Evolutionary conservation across 2,888 invertebrate species (phyloP), one percentile per base, ranked within the genome.

Genomic region (Thereva unica): DNA sequence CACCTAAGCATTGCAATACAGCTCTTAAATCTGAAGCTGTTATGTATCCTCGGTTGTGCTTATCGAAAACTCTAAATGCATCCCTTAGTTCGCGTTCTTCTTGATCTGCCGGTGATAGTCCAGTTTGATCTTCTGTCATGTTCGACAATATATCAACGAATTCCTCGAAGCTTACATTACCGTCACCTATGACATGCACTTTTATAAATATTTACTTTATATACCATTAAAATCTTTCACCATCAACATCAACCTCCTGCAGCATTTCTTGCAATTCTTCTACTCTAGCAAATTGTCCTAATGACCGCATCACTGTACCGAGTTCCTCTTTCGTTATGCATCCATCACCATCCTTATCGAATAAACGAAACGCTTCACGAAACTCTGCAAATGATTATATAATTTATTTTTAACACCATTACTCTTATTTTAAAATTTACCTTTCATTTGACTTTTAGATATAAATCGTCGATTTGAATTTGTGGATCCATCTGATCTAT

Each of bases 1-100:
- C 94, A 3, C 94, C 94, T 67, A 94, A 82, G 78, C 94, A 94
- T 79, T 93, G 93, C 68, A 94, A 82, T 5, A 94, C 94, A 0
- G 93, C 93, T 71, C 93, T 83, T 70, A 94, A 83, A 78, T 94
- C 94, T 0, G 93, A 93, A 2, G 93, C 93, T 59, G 93, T 93
- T 74, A 94, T 94, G 78, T 93, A 94, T 0, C 94, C 93, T 37
- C 93, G 85, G 81, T 93, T 93, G 76, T 93, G 93, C 75, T 94
- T 94, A 78, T 94, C 94, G 76, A 94, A 94, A 12, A 93, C 93
- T 71, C 93, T 84, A 80, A 94, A 93, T 5, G 93, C 93, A 77
- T 94, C 94, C 34, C 93, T 82, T 7, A 92, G 80, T 74, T 92
- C 92, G 67, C 91, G 86, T 76, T 92, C 92, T 77, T 92, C 92